A percentile compares a stretch with the other conserved stretches of the same genome.
Evolutionary conservation across 2,113 vertebrate species (phyloP).

Genomic region (Aptenodytes forsteri): DNA sequence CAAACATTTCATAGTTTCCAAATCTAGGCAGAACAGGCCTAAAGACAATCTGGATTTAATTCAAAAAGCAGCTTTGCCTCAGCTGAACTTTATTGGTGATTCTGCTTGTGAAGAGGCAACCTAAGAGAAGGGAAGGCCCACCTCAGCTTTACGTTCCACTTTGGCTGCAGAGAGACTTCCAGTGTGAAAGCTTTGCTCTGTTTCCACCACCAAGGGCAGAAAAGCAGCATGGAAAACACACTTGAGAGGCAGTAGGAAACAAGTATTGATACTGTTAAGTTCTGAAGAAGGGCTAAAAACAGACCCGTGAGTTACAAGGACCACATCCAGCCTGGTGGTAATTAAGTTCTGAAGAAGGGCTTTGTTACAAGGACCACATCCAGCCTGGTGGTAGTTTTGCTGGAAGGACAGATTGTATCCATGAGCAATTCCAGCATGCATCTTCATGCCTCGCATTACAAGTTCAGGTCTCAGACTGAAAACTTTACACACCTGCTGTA

Average conservation of each 20-base stretch:
- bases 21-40: background rate
- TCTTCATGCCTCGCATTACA: background rate
- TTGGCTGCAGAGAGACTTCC: background rate
- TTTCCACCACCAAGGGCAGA: background rate
- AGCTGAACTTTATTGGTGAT: background rate
- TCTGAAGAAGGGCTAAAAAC: background rate
- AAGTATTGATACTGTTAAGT: rapidly evolving
- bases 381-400: background rate
- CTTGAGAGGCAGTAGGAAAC: background rate
- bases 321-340: background rate
- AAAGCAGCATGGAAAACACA: background rate
- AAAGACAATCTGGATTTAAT: background rate
- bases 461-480: background rate
- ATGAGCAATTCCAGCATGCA: background rate
- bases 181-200: background rate
- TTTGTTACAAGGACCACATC: background rate
- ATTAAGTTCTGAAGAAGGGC: background rate
- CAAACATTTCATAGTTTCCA: background rate
- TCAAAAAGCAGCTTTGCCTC: background rate
- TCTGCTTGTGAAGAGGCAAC: background rate
- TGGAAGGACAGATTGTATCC: background rate
- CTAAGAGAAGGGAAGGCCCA: background rate
- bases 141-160: background rate
- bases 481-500: background rate
- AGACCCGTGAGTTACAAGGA: background rate